A percentile compares a stretch with the other conserved stretches of the same genome.
These are phyloP conservation scores for Semaprochilodus insignis DNA, from an alignment of 2,797 vertebrate genomes.

Conservation along the genomic window DNA sequence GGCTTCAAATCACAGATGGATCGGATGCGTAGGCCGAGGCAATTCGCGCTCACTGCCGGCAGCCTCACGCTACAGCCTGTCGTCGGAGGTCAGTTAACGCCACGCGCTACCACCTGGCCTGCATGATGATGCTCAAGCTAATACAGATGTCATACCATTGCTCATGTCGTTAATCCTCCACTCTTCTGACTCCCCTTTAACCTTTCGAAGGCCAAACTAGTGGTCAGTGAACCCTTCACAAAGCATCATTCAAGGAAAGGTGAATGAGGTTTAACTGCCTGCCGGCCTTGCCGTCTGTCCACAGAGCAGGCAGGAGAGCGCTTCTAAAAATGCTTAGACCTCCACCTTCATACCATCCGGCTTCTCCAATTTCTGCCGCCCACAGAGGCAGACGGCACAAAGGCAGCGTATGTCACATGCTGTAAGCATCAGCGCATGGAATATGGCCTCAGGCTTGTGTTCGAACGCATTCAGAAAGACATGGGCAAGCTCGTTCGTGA, in stretches of 20 bases:
- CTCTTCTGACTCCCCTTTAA: background rate
- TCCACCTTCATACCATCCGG: background rate
- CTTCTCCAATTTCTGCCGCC: background rate
- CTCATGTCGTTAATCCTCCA: background rate
- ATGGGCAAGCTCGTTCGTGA: background rate
- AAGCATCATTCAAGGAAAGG: background rate
- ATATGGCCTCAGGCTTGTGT: background rate
- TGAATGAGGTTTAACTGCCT: background rate
- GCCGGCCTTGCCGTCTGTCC: background rate
- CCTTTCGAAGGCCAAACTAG: background rate
- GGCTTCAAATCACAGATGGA: conserved; percentile 15
- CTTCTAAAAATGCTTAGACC: background rate
- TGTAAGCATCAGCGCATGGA: background rate
- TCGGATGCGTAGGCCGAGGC: background rate
- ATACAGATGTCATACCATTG: background rate
- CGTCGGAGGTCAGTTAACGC: conserved; percentile 5
- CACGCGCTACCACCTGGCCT: conserved; percentile 2
- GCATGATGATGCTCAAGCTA: background rate
- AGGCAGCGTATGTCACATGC: background rate
- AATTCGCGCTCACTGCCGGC: background rate
- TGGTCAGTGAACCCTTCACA: background rate
- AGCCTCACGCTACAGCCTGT: background rate
- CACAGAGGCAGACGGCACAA: conserved; percentile 6
- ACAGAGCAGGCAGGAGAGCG: background rate
- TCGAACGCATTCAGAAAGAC: background rate